Evolutionary conservation across 2,797 vertebrate species (phyloP).

Genomic region (Tragelaphus eurycerus): DNA sequence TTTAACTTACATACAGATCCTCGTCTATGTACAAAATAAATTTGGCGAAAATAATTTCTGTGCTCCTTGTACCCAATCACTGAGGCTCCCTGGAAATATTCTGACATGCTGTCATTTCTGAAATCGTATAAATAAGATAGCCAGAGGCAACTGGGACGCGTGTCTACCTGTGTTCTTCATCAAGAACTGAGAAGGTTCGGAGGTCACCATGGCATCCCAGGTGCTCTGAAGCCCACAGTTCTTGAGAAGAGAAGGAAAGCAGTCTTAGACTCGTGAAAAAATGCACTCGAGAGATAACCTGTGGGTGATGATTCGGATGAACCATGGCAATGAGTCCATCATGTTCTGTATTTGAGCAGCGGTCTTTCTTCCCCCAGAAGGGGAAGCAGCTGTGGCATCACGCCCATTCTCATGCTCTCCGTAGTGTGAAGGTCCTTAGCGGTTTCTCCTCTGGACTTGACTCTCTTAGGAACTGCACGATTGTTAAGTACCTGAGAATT

Average conservation of each 20-base stretch:
- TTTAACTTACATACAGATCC: constrained; percentile 59
- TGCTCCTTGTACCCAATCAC: background rate
- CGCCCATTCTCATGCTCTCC: background rate
- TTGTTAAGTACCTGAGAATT: background rate
- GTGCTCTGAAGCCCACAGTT: background rate
- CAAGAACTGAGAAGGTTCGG: background rate
- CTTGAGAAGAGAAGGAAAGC: background rate
- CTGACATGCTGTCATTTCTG: background rate
- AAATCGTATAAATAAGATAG: constrained; percentile 11
- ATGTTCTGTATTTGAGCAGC: constrained; percentile 36
- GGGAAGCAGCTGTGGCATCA: background rate
- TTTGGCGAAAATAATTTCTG: constrained; percentile 29
- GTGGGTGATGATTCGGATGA: background rate
- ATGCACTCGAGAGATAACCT: background rate
- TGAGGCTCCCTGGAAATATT: background rate
- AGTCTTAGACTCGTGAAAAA: background rate
- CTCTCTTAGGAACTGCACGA: background rate
- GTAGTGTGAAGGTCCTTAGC: background rate
- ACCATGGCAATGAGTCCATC: background rate
- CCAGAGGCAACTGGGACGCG: background rate
- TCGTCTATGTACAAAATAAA: constrained; percentile 79
- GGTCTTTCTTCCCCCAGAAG: background rate
- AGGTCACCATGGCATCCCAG: background rate
- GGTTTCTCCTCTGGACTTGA: background rate
- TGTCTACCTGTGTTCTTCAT: constrained; percentile 30